Evolutionary conservation across 2,888 invertebrate genomes (phyloP), one percentile per base, ranked within the genome.

Genomic region (Odontocolon sp.): DNA sequence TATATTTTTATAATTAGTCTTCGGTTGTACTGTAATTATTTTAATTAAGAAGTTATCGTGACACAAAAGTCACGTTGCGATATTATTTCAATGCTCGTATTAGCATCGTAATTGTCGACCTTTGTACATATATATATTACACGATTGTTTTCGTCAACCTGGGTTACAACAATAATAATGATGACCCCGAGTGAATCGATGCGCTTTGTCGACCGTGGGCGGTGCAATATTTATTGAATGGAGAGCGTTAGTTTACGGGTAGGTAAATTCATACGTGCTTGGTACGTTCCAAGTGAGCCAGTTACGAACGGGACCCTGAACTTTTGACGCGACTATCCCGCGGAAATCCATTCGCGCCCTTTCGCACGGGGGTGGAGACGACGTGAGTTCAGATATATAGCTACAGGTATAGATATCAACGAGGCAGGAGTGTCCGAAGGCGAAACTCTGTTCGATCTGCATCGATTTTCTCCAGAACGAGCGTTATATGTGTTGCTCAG

Each of bases 301-400:
- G 72, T 68, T 64, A 40, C 11, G 42, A 76, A 64, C 23, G 78
- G 31, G 64, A 76, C 79, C 79, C 42, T 79, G 79, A 79, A 79
- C 79, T 72, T 79, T 79, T 11, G 42, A 3, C 28, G 26, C 28
- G 69, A 59, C 66, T 64, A 59, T 38, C 54, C 36, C 36, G 56
- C 56, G 63, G 56, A 69, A 72, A 68, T 69, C 67, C 63, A 68
- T 63, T 63, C 68, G 40, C 72, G 64, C 73, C 73, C 73, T 64
- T 77, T 73, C 68, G 77, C 73, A 77, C 68, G 68, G 68, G 64
- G 77, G 68, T 64, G 77, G 68, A 57, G 52, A 77, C 73, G 14
- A 38, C 50, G 56, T 21, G 56, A 68, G 57, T 56, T 69, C 50
- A 70, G 36, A 66, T 47, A 14, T 14, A 50, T 23, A 64, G 36